Conservation (phyloP, 37 sponge, comb jelly and placozoan genomes). For the Bolinopsis microptera region DNA sequence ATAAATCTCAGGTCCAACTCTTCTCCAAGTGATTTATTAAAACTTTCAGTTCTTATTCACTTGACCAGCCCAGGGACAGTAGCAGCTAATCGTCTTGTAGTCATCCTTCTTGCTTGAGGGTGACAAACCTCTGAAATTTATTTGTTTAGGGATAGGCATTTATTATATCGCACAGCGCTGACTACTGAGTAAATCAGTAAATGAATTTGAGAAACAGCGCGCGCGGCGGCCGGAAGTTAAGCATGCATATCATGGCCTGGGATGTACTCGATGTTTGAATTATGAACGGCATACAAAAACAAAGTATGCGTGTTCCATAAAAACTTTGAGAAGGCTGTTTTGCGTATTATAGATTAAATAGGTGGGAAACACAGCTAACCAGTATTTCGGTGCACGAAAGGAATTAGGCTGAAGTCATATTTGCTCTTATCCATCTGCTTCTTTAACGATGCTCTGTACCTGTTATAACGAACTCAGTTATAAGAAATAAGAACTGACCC, state of each 20-base stretch:
- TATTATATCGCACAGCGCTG: too few species aligned
- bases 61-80: slow-evolving; percentile 20
- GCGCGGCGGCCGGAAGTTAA: too few species aligned
- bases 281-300: background rate
- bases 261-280: background rate
- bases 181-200: too few species aligned
- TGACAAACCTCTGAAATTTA: slow-evolving; percentile 29
- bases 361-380: background rate
- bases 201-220: too few species aligned
- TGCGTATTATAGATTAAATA: too few species aligned
- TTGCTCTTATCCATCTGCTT: background rate
- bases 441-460: slow-evolving; percentile 6
- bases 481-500: background rate
- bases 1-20: too few species aligned
- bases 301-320: background rate
- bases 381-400: slow-evolving; percentile 53
- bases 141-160: too few species aligned
- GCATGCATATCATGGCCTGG: too few species aligned
- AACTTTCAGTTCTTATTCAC: background rate
- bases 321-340: too few species aligned
- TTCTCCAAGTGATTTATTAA: too few species aligned
- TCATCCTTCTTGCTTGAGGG: background rate
- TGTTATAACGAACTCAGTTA: background rate
- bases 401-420: slow-evolving; percentile 41
- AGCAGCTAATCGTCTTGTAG: background rate